Evolutionary conservation across 2,888 invertebrate species (phyloP).

Genomic region (Phania funesta): DNA sequence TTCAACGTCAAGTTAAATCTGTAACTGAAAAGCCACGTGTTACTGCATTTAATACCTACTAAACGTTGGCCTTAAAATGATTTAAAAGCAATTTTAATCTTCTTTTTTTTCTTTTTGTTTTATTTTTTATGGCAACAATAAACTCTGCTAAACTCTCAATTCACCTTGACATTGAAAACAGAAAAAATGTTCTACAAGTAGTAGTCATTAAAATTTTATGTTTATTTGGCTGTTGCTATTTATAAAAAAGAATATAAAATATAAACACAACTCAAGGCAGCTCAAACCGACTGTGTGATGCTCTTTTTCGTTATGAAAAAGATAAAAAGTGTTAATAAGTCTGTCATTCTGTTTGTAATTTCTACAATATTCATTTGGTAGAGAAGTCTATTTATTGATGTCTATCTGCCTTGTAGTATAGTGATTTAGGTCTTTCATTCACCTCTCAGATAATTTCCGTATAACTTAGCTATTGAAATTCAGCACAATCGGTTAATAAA

Average conservation of each 20-base stretch:
- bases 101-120: not conserved
- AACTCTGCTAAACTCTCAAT: conserved; percentile 31
- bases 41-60: not conserved
- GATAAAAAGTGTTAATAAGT: too few relatives aligned
- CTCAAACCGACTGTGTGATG: not conserved
- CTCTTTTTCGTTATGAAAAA: too few relatives aligned
- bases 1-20: not conserved
- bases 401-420: too few relatives aligned
- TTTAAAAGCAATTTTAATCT: conserved; percentile 43
- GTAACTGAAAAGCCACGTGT: not conserved
- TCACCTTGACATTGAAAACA: conserved; percentile 64
- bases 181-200: conserved; percentile 33
- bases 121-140: conserved; percentile 4
- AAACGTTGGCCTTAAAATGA: conserved; percentile 29
- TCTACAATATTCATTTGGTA: too few relatives aligned
- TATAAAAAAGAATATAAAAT: conserved; percentile 30
- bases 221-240: conserved; percentile 13
- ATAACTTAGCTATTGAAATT: too few relatives aligned
- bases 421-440: too few relatives aligned
- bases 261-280: not conserved
- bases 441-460: too few relatives aligned
- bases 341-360: too few relatives aligned
- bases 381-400: too few relatives aligned
- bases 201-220: conserved; percentile 45
- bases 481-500: too few relatives aligned